Evolutionary conservation across 2,113 vertebrate genomes (phyloP).

Genomic region (Onychorhynchus coronatus): DNA sequence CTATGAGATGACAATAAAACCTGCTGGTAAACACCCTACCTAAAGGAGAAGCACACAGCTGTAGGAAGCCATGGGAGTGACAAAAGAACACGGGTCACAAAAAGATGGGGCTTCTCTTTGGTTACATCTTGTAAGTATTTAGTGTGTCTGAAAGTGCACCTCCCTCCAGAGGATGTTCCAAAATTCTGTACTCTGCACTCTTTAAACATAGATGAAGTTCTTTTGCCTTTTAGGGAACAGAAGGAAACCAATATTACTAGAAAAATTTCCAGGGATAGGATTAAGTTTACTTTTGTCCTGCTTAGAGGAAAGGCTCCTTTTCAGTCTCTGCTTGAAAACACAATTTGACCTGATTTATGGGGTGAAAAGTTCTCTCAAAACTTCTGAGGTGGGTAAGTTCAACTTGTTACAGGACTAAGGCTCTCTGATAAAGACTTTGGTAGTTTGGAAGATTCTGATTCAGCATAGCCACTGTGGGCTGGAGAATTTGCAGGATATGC

Average conservation of each 20-base stretch:
- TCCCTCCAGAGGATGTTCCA: background rate
- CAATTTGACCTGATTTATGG: background rate
- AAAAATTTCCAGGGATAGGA: background rate
- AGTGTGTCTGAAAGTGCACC: background rate
- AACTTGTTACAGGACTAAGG: background rate
- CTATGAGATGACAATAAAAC: background rate
- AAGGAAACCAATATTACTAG: background rate
- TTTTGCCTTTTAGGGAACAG: background rate
- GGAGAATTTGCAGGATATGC: background rate
- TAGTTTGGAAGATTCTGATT: background rate
- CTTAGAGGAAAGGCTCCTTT: background rate
- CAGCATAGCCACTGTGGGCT: background rate
- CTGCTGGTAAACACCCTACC: background rate
- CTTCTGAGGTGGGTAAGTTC: background rate
- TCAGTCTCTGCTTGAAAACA: background rate
- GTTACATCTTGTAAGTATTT: background rate
- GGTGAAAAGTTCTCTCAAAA: background rate
- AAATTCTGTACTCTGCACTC: background rate
- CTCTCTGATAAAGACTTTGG: background rate
- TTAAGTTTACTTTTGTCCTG: background rate
- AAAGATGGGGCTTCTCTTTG: background rate
- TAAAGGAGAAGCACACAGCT: background rate
- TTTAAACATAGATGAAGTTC: background rate
- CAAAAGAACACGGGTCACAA: background rate
- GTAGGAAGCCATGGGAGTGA: rapidly evolving